Conservation (phyloP, 2,888 invertebrate species). For the Nymphalis c-album region DNA sequence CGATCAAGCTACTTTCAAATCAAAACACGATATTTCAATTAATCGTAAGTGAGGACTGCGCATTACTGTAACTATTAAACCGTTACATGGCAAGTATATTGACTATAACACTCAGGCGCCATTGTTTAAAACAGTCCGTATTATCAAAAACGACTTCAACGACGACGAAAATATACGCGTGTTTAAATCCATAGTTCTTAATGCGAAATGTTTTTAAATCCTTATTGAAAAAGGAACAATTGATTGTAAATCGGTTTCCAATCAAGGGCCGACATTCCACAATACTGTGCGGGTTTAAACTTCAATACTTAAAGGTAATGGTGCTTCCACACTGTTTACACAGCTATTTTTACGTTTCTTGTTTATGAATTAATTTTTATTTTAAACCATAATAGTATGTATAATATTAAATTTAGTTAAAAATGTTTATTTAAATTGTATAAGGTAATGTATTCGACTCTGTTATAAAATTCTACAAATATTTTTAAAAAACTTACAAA, state of each 20-base stretch:
- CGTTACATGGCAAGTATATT: not conserved
- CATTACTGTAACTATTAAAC: not conserved
- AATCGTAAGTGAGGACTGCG: not conserved
- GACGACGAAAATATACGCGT: constrained; percentile 7
- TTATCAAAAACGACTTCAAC: constrained; percentile 10
- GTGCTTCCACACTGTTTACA: constrained; percentile 6
- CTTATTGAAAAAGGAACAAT: constrained; percentile 48
- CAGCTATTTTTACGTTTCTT: not conserved
- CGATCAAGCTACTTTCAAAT: too few species aligned
- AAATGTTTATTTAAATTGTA: too few species aligned
- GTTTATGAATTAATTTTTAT: too few species aligned
- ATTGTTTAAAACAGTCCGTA: constrained; percentile 18
- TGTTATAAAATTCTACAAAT: too few species aligned
- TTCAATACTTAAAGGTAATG: constrained; percentile 30
- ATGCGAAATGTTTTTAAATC: constrained; percentile 28
- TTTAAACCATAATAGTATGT: too few species aligned
- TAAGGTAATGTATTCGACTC: too few species aligned
- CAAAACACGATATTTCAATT: too few species aligned
- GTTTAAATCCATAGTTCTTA: constrained; percentile 17
- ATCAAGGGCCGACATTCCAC: constrained; percentile 45
- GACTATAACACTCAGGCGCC: not conserved
- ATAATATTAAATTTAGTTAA: too few species aligned
- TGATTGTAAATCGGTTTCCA: constrained; percentile 51
- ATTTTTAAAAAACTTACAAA: too few species aligned
- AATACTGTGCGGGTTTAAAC: constrained; percentile 42